Evolutionary conservation across 2,113 vertebrate species (phyloP).

Genomic region (Ctenomys sociabilis): DNA sequence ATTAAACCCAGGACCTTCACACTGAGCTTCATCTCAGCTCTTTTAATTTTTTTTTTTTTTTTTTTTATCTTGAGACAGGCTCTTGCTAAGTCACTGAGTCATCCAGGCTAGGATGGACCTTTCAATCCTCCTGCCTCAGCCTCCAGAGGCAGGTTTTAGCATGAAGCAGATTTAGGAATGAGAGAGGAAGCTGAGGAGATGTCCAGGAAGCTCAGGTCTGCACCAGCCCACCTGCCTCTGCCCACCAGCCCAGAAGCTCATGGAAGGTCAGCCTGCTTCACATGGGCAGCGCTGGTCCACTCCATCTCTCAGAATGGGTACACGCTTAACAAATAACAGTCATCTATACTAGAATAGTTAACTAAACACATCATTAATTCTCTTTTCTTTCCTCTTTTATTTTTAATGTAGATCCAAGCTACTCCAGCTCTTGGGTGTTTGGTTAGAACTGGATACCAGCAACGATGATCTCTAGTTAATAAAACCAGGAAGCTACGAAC

Average conservation of each 20-base stretch:
- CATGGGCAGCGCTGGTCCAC: fast-evolving
- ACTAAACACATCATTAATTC: too few relatives aligned
- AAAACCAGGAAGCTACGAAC: neutral
- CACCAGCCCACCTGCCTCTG: neutral
- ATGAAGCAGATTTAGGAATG: neutral
- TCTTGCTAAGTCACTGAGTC: neutral
- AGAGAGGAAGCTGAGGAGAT: neutral
- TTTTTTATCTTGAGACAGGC: neutral
- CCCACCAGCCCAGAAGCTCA: too few relatives aligned
- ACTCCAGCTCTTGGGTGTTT: neutral
- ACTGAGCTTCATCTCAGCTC: neutral
- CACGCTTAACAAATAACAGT: neutral
- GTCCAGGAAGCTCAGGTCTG: neutral
- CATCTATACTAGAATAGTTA: neutral
- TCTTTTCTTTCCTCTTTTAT: neutral
- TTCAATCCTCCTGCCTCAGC: neutral
- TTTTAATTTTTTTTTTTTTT: neutral
- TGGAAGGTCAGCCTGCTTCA: fast-evolving
- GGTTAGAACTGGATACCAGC: neutral
- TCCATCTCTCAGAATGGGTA: neutral
- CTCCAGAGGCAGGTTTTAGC: neutral
- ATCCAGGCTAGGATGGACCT: neutral
- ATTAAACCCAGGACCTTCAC: neutral
- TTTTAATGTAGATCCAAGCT: neutral
- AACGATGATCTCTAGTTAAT: neutral